Evolutionary conservation across 2,797 vertebrate genomes (phyloP).

Genomic region (Sardinella longiceps): DNA sequence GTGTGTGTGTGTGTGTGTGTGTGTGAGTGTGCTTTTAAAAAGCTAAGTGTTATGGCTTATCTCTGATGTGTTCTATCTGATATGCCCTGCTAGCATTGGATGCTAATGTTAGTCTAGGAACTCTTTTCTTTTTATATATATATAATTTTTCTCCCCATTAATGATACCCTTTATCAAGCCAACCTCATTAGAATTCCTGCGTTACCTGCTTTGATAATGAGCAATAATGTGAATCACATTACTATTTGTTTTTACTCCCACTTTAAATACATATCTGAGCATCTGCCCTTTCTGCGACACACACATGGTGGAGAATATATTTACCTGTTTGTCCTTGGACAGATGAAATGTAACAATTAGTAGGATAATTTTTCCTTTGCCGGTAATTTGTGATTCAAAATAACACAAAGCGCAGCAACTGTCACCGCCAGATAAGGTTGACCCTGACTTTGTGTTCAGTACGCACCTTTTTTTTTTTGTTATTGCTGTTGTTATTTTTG

Average conservation of each 20-base stretch:
- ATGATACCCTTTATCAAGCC: constrained; percentile 11
- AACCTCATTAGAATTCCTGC: constrained; percentile 13
- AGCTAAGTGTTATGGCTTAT: constrained; percentile 34
- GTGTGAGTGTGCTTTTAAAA: constrained; percentile 29
- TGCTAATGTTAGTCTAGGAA: constrained; percentile 55
- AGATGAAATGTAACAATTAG: constrained; percentile 80
- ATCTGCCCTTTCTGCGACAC: constrained; percentile 74
- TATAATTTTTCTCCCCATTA: constrained; percentile 39
- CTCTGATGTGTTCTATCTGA: constrained; percentile 27
- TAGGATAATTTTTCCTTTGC: constrained; percentile 73
- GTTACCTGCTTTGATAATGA: constrained; percentile 22
- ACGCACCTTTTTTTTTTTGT: constrained; percentile 66
- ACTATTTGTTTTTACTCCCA: constrained; percentile 1
- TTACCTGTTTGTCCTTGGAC: constrained; percentile 80
- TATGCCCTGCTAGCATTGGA: constrained; percentile 39
- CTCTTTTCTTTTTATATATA: constrained; percentile 45
- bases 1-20: constrained; percentile 11
- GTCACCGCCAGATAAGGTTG: constrained; percentile 79
- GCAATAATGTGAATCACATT: constrained; percentile 51
- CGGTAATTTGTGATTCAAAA: constrained; percentile 81
- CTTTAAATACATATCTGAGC: constrained; percentile 73
- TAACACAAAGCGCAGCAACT: constrained; percentile 73
- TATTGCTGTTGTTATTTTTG: constrained; percentile 52
- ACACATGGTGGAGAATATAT: constrained; percentile 71
- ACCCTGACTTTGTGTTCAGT: constrained; percentile 74